phyloP scores from a whole-genome alignment of 2,113 vertebrate genomes.

The Alexandromys fortis region DNA sequence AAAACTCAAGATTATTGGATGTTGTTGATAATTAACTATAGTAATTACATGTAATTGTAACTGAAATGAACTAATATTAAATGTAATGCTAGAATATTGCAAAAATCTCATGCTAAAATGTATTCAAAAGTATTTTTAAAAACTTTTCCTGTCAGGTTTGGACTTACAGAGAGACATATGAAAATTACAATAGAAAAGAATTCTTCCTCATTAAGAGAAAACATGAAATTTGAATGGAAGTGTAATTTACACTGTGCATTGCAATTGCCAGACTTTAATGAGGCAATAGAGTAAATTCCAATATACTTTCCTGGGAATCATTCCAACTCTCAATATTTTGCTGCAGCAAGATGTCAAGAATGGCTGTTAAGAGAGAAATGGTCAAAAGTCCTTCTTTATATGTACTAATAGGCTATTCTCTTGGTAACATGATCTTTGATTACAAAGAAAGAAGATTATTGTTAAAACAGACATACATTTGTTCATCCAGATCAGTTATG shows the following conservation, averaged over 20 bases:
- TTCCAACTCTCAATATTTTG: constrained; percentile 63
- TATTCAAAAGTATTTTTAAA: constrained; percentile 59
- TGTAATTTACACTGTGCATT: constrained; percentile 77
- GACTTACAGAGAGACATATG: constrained; percentile 72
- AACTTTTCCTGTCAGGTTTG: constrained; percentile 68
- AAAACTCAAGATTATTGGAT: constrained; percentile 38
- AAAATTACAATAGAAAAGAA: constrained; percentile 75
- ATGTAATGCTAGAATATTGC: constrained; percentile 30
- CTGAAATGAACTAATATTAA: constrained; percentile 43
- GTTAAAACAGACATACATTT: not conserved
- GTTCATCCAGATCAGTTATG: too few species aligned
- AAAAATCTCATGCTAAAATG: constrained; percentile 17
- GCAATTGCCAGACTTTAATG: constrained; percentile 78
- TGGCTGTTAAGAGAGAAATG: constrained; percentile 60
- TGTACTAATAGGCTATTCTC: constrained; percentile 27
- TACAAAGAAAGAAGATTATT: constrained; percentile 53
- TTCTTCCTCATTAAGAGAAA: constrained; percentile 80
- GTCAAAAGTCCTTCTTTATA: constrained; percentile 39
- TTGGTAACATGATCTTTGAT: constrained; percentile 57
- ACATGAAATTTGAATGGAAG: constrained; percentile 74
- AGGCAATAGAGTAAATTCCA: constrained; percentile 79
- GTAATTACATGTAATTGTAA: constrained; percentile 18
- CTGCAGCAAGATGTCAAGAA: constrained; percentile 73
- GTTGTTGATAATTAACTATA: constrained; percentile 50
- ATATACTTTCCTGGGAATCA: constrained; percentile 78